Percentiles rank a stretch among this genome's conserved stretches.
phyloP scores from a whole-genome alignment of 2,113 vertebrate species.

The Archilochus colubris region DNA sequence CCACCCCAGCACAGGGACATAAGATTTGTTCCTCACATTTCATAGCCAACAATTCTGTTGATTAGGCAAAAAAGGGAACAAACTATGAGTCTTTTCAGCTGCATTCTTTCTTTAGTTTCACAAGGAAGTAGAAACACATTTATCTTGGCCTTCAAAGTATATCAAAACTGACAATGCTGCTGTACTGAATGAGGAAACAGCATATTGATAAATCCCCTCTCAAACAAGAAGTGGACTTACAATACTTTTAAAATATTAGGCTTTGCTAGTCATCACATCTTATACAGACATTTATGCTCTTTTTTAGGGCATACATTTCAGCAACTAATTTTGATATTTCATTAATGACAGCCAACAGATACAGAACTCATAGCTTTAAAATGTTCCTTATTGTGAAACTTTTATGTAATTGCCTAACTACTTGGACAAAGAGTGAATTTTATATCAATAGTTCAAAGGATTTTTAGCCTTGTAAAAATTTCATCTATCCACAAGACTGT shows the following conservation, averaged over 20 bases:
- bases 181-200: neutral
- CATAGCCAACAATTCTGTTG: neutral
- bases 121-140: conserved; percentile 9
- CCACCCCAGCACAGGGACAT: neutral
- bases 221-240: neutral
- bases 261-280: neutral
- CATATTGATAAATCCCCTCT: neutral
- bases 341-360: conserved; percentile 23
- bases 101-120: neutral
- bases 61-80: neutral
- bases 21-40: neutral
- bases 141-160: neutral
- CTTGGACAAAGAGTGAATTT: conserved; percentile 31
- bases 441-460: conserved; percentile 50
- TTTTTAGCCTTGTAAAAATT: conserved; percentile 28
- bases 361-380: neutral
- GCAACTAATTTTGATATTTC: conserved; percentile 22
- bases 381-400: neutral
- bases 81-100: neutral
- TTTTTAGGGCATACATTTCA: conserved; percentile 15
- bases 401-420: conserved; percentile 26
- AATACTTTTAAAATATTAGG: neutral
- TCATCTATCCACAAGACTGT: conserved; percentile 31
- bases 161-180: conserved; percentile 6
- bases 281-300: neutral